These are phyloP conservation scores for Phasianus colchicus DNA, from an alignment of 2,113 vertebrate species.

Conservation along the genomic window DNA sequence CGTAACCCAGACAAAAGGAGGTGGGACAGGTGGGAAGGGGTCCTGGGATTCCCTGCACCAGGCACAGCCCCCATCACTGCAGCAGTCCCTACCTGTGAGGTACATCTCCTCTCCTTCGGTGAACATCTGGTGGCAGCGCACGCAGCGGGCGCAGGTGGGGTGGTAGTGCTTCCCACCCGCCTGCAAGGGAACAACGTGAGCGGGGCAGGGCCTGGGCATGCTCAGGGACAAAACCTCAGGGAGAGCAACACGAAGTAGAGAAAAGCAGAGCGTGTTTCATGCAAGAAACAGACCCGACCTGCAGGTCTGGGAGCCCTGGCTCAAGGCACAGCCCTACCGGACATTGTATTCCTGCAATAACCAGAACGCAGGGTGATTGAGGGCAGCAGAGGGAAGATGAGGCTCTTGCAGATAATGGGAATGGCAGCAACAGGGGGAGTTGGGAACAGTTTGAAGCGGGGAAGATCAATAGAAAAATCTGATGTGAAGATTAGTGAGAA, in stretches of 20 bases:
- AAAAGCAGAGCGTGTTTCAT: neutral
- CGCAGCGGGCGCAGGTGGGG: constrained; percentile 94
- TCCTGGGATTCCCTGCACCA: neutral
- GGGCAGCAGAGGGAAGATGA: neutral
- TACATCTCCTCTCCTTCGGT: constrained; percentile 99
- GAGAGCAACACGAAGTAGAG: accelerated
- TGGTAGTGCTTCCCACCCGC: constrained; percentile 98
- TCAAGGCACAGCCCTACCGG: neutral
- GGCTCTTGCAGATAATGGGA: neutral
- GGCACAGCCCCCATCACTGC: accelerated
- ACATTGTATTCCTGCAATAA: neutral
- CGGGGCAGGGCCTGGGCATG: neutral
- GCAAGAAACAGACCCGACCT: neutral
- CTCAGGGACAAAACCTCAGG: neutral
- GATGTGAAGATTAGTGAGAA: neutral
- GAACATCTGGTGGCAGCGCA: constrained; percentile 97
- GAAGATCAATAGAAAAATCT: neutral
- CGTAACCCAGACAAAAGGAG: neutral
- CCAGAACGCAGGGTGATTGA: neutral
- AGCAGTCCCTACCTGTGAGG: constrained; percentile 86
- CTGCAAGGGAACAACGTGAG: constrained; percentile 69
- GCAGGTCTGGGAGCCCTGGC: neutral
- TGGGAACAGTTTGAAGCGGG: neutral
- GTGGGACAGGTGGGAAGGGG: neutral
- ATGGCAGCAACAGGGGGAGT: neutral